Conservation (phyloP, 2,113 vertebrate species). For the Perccottus glenii region DNA sequence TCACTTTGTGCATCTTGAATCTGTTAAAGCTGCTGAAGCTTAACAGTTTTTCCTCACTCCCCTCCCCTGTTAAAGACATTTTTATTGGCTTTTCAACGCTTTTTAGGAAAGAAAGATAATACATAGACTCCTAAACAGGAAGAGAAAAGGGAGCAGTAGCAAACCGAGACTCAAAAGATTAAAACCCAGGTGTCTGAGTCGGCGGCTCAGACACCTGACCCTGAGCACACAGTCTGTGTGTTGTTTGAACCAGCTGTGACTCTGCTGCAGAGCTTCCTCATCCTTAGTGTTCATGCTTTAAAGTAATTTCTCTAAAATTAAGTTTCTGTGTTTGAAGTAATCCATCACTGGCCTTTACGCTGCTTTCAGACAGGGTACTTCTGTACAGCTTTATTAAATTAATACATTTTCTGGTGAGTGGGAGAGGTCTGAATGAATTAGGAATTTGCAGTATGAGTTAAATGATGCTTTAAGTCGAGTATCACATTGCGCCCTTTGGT, state of each 20-base stretch:
- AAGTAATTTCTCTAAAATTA: constrained; percentile 74
- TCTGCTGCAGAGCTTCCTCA: constrained; percentile 41
- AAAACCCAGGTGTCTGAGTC: too few relatives aligned
- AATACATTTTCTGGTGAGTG: constrained; percentile 67
- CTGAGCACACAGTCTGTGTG: too few relatives aligned
- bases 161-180: too few relatives aligned
- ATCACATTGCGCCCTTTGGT: constrained; percentile 30
- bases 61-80: too few relatives aligned
- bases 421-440: constrained; percentile 71
- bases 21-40: too few relatives aligned
- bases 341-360: constrained; percentile 74
- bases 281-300: constrained; percentile 63
- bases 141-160: too few relatives aligned
- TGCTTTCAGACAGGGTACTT: constrained; percentile 60
- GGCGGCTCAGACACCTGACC: too few relatives aligned
- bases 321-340: constrained; percentile 65
- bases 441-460: constrained; percentile 56
- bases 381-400: constrained; percentile 78
- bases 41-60: too few relatives aligned
- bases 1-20: too few relatives aligned
- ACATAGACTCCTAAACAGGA: too few relatives aligned
- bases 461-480: constrained; percentile 48
- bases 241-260: constrained; percentile 17
- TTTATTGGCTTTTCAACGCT: too few relatives aligned
- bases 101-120: too few relatives aligned